phyloP scores from a whole-genome alignment of 2,113 vertebrate genomes.

The Eira barbara region DNA sequence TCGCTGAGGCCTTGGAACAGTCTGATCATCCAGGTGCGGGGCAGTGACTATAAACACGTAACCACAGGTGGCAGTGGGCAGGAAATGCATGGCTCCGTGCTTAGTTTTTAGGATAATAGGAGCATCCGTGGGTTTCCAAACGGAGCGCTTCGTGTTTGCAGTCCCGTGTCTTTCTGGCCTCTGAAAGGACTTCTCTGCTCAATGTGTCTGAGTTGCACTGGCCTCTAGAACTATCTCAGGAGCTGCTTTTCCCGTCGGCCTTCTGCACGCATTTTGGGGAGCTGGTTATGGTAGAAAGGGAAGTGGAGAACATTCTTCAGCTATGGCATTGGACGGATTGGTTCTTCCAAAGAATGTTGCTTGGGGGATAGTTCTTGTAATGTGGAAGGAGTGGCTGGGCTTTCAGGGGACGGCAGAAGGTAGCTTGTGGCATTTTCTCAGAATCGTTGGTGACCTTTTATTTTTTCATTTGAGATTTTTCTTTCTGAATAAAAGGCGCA shows the following conservation, averaged over 20 bases:
- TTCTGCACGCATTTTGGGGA: background rate
- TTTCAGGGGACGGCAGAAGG: background rate
- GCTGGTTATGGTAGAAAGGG: background rate
- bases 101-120: constrained; percentile 84
- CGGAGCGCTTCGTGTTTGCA: constrained; percentile 82
- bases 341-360: constrained; percentile 16
- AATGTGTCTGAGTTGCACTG: constrained; percentile 87
- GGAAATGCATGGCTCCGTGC: constrained; percentile 83
- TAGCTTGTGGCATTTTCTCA: background rate
- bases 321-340: background rate
- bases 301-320: background rate
- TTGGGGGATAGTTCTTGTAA: background rate
- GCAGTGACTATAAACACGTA: constrained; percentile 85
- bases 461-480: background rate
- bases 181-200: constrained; percentile 87
- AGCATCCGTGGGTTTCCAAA: constrained; percentile 82
- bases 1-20: constrained; percentile 84
- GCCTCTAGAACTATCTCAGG: constrained; percentile 87
- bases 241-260: constrained; percentile 80
- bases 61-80: constrained; percentile 87
- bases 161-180: constrained; percentile 79
- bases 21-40: constrained; percentile 82
- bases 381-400: background rate
- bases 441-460: background rate
- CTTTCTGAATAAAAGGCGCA: background rate